Conservation (phyloP, 2,888 invertebrate genomes). For the Nowickia ferox region DNA sequence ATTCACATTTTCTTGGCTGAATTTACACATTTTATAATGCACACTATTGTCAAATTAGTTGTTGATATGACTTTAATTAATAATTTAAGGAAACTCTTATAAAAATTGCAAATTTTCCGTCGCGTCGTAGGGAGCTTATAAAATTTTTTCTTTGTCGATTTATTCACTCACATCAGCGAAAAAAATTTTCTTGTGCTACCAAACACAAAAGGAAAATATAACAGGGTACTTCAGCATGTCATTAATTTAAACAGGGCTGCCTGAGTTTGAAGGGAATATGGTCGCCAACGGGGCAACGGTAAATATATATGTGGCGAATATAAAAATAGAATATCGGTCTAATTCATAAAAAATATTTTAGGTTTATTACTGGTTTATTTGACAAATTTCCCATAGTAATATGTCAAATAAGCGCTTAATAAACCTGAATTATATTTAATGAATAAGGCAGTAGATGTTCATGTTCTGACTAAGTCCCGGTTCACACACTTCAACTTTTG, state of each 20-base stretch:
- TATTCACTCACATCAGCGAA: constrained; percentile 65
- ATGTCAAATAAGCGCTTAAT: too few relatives aligned
- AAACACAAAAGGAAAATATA: constrained; percentile 44
- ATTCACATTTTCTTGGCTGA: constrained; percentile 57
- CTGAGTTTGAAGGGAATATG: neutral
- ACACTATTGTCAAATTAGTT: constrained; percentile 61
- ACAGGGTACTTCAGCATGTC: constrained; percentile 6
- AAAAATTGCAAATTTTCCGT: constrained; percentile 73
- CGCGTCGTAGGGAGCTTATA: constrained; percentile 70
- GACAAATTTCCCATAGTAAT: too few relatives aligned
- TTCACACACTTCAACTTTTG: too few relatives aligned
- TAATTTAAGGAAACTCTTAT: constrained; percentile 63
- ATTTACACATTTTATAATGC: constrained; percentile 47
- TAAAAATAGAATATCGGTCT: too few relatives aligned
- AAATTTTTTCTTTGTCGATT: constrained; percentile 73
- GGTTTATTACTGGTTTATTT: too few relatives aligned
- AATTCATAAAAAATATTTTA: too few relatives aligned
- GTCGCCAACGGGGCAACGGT: neutral
- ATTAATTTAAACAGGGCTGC: constrained; percentile 18
- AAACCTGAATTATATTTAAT: too few relatives aligned
- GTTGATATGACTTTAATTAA: constrained; percentile 66
- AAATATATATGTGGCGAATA: too few relatives aligned
- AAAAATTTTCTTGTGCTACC: constrained; percentile 45
- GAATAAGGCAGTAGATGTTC: too few relatives aligned
- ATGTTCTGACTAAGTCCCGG: neutral